Conservation (phyloP, 2,797 vertebrate species). For the Thamnophis elegans region DNA sequence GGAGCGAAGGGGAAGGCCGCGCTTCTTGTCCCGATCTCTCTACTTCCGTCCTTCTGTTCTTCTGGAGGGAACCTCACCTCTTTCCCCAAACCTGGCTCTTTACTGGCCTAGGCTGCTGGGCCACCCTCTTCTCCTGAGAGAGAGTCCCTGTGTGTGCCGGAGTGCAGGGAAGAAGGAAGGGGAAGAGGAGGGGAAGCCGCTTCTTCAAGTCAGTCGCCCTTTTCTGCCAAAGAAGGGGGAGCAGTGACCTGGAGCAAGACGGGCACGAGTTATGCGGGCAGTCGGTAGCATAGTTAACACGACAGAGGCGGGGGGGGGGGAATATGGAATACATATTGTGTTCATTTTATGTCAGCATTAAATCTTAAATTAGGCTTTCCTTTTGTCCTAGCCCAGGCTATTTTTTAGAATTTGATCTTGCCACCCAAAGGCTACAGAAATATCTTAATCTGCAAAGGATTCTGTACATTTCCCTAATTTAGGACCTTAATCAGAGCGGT, state of each 20-base stretch:
- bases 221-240: no score
- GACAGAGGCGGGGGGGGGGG: not conserved
- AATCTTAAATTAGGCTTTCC: not conserved
- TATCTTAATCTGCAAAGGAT: not conserved
- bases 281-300: constrained; percentile 36
- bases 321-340: not conserved
- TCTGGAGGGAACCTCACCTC: no score
- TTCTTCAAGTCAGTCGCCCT: not conserved
- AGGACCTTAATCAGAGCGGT: not conserved
- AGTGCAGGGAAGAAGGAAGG: not conserved
- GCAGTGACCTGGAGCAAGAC: not conserved
- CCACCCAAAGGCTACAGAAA: not conserved
- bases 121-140: not conserved
- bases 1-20: not conserved
- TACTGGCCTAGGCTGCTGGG: no score
- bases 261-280: not conserved
- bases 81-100: not conserved
- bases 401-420: not conserved
- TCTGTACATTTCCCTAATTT: not conserved
- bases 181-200: not conserved
- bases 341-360: not conserved
- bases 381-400: not conserved
- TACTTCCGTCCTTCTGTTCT: not conserved
- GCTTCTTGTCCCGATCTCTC: not conserved
- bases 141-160: not conserved